These are phyloP conservation scores for Eclectus roratus DNA, from an alignment of 2,113 vertebrate genomes.

Conservation along the genomic window DNA sequence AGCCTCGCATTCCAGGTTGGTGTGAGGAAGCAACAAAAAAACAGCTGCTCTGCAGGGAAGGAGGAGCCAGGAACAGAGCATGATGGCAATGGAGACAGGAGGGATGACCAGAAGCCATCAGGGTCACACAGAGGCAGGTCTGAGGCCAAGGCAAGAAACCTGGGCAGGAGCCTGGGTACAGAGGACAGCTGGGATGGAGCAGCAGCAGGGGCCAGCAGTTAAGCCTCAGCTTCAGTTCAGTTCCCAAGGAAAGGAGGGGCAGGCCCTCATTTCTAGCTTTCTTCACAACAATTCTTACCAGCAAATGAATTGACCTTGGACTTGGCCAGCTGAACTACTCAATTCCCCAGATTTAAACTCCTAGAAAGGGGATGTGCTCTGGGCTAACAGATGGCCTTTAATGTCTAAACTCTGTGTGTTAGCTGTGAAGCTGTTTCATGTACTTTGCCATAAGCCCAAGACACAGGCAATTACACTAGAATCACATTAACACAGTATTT, in stretches of 20 bases:
- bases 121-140: neutral
- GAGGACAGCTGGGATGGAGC: neutral
- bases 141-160: neutral
- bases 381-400: neutral
- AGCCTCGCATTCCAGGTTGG: neutral
- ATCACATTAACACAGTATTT: neutral
- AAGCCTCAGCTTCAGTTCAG: neutral
- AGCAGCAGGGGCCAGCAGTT: neutral
- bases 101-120: neutral
- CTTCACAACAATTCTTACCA: neutral
- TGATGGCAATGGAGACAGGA: neutral
- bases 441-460: neutral
- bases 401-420: neutral
- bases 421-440: neutral
- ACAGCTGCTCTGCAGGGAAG: neutral
- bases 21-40: neutral
- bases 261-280: neutral
- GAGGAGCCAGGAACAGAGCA: neutral
- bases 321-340: neutral
- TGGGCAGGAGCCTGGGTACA: neutral
- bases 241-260: neutral
- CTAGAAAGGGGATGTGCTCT: neutral
- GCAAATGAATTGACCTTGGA: neutral
- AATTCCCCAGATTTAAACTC: neutral
- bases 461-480: neutral